Evolutionary conservation across 2,113 vertebrate species (phyloP).

Genomic region (Tetraodon nigroviridis): DNA sequence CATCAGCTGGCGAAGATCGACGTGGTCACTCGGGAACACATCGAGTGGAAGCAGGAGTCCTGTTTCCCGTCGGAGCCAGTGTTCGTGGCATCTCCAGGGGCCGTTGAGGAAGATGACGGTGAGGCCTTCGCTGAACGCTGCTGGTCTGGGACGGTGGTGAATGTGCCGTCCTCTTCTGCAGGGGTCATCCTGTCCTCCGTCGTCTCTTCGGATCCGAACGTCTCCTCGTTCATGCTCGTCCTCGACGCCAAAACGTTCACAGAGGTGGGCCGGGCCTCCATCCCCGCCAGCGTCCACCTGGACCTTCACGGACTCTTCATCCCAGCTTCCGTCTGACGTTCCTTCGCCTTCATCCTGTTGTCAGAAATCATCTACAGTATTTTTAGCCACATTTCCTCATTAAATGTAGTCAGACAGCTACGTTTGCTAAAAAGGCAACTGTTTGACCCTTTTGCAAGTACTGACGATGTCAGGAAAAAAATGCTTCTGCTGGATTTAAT

Average conservation of each 20-base stretch:
- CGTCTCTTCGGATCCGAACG: conserved; percentile 75
- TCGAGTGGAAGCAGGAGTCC: conserved; percentile 75
- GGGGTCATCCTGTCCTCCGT: conserved; percentile 85
- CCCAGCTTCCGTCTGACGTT: conserved; percentile 21
- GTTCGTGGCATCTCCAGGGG: conserved; percentile 81
- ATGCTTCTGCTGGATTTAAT: conserved; percentile 10
- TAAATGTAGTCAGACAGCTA: too few species aligned
- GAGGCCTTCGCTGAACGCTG: not conserved
- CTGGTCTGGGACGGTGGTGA: not conserved
- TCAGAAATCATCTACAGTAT: too few species aligned
- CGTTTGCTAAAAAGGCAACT: too few species aligned
- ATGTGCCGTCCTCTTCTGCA: conserved; percentile 42
- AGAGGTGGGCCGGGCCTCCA: conserved; percentile 79
- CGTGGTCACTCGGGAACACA: conserved; percentile 66
- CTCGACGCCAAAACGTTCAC: conserved; percentile 83
- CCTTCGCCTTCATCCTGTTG: not conserved
- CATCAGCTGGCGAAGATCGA: conserved; percentile 84
- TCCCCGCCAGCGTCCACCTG: conserved; percentile 77
- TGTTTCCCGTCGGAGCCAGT: conserved; percentile 87
- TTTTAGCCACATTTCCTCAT: too few species aligned
- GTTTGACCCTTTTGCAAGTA: too few species aligned
- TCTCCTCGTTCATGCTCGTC: conserved; percentile 82
- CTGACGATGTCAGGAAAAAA: too few species aligned
- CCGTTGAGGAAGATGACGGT: conserved; percentile 88
- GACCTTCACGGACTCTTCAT: conserved; percentile 93